These are phyloP conservation scores for Linepithema humile DNA, from an alignment of 1,140 invertebrate genomes.

Conservation along the genomic window DNA sequence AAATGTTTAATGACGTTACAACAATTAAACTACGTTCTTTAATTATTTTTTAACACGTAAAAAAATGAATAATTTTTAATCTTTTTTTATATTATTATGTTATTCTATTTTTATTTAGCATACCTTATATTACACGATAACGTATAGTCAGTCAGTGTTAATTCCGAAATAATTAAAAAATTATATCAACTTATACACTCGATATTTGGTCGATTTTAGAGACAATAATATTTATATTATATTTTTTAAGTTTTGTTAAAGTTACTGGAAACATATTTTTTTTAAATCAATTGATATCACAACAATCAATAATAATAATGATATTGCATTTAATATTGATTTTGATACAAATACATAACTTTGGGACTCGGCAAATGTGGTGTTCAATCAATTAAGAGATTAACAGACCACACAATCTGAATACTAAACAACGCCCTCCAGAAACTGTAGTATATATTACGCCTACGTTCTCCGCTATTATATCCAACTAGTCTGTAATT, in stretches of 20 bases:
- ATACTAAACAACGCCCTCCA: background rate
- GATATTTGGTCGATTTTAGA: background rate
- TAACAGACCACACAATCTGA: conserved; percentile 7
- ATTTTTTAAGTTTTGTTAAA: background rate
- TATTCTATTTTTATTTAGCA: background rate
- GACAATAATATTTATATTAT: background rate
- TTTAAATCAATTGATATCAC: background rate
- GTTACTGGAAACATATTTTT: background rate
- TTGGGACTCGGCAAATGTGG: background rate
- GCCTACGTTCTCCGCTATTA: background rate
- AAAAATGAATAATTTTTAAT: background rate
- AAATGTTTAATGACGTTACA: background rate
- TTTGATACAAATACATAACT: background rate
- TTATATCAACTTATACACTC: background rate
- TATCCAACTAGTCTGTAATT: background rate
- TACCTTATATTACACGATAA: background rate
- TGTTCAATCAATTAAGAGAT: conserved; percentile 4
- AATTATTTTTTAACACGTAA: background rate
- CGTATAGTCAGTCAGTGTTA: no score
- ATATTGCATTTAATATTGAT: background rate
- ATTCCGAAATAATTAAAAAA: background rate
- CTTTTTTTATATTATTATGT: background rate
- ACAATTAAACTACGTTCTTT: background rate
- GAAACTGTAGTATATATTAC: background rate
- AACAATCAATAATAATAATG: background rate